phyloP scores from a whole-genome alignment of 2,888 invertebrate genomes.

The Thymelicus sylvestris region DNA sequence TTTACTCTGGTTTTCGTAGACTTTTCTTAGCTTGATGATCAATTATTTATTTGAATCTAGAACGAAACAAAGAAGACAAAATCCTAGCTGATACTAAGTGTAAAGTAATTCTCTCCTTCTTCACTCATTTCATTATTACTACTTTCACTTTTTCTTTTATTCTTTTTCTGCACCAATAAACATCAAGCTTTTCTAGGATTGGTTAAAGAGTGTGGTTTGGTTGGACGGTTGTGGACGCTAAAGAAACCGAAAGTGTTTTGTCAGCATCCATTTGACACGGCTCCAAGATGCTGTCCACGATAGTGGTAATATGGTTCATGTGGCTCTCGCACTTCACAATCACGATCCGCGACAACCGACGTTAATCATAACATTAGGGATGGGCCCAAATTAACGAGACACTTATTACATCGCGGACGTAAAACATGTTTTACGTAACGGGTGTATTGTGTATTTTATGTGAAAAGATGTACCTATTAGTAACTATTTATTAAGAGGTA shows the following conservation, averaged over 20 bases:
- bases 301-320: slow-evolving; percentile 74
- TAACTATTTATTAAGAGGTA: too few species aligned
- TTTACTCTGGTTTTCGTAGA: background rate
- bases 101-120: too few species aligned
- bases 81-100: too few species aligned
- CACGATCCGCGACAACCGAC: slow-evolving; percentile 62
- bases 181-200: background rate
- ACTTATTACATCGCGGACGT: background rate
- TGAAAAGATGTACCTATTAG: too few species aligned
- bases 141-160: too few species aligned
- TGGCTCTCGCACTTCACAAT: slow-evolving; percentile 57
- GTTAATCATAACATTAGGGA: slow-evolving; percentile 59
- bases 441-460: too few species aligned
- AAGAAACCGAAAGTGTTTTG: slow-evolving; percentile 71
- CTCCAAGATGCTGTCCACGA: slow-evolving; percentile 81
- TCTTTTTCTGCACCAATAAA: too few species aligned
- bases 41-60: background rate
- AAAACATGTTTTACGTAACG: too few species aligned
- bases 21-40: background rate
- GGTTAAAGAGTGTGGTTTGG: background rate
- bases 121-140: too few species aligned
- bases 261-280: slow-evolving; percentile 71
- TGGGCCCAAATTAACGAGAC: slow-evolving; percentile 7
- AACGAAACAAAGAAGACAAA: too few species aligned
- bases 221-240: slow-evolving; percentile 11